These are phyloP conservation scores for Bergia sp. DNA, from an alignment of 92 coral and sea anemone species.

Conservation along the genomic window DNA sequence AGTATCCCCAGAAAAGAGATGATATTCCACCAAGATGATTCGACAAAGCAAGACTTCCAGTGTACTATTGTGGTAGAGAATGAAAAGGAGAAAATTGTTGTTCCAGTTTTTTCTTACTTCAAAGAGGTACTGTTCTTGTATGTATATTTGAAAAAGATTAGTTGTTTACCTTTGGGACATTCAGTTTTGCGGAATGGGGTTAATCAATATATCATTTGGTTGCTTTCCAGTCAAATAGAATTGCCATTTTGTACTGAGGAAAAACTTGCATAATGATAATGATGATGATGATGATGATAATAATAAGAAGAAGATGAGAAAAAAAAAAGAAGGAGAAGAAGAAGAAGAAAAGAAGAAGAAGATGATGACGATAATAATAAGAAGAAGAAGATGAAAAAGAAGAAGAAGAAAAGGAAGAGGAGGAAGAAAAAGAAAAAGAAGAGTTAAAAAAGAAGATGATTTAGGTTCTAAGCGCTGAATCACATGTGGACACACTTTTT, in stretches of 20 bases:
- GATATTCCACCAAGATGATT: neutral
- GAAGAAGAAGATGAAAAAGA: too few relatives aligned
- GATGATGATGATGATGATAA: neutral
- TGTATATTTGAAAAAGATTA: neutral
- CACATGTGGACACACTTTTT: too few relatives aligned
- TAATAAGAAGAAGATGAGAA: too few relatives aligned
- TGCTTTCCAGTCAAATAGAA: neutral
- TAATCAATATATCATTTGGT: neutral
- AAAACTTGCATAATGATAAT: neutral
- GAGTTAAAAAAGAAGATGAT: too few relatives aligned
- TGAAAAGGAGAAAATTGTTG: neutral
- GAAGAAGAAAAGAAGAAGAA: neutral
- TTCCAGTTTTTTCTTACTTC: conserved; percentile 5
- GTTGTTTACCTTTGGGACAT: neutral
- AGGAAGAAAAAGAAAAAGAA: too few relatives aligned
- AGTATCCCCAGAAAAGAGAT: conserved; percentile 16
- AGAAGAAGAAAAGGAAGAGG: too few relatives aligned
- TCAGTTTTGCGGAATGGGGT: neutral
- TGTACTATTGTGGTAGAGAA: neutral
- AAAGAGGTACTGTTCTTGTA: conserved; percentile 12
- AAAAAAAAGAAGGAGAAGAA: too few relatives aligned
- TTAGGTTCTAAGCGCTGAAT: too few relatives aligned
- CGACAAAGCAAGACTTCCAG: conserved; percentile 10
- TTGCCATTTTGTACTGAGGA: neutral
- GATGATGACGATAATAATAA: too few relatives aligned